phyloP scores from a whole-genome alignment of 2,113 vertebrate genomes.

The Thalassarche chlororhynchos region DNA sequence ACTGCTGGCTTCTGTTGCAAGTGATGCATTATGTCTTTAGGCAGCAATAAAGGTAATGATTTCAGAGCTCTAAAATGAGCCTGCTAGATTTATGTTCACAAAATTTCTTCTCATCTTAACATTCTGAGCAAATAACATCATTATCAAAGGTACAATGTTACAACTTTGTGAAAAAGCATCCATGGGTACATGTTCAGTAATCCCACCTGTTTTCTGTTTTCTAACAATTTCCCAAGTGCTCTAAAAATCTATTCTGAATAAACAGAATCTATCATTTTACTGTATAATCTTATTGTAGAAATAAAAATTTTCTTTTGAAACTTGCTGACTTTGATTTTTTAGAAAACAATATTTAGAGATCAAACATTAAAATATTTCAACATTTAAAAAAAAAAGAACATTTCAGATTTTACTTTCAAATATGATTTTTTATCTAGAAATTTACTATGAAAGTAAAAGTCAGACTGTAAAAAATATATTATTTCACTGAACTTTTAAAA shows the following conservation, averaged over 20 bases:
- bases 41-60: conserved; percentile 62
- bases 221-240: neutral
- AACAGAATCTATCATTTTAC: neutral
- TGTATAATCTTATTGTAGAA: neutral
- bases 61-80: conserved; percentile 53
- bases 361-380: neutral
- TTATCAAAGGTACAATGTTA: neutral
- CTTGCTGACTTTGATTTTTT: neutral
- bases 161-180: neutral
- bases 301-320: neutral
- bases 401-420: neutral
- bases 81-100: conserved; percentile 36
- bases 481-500: neutral
- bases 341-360: neutral
- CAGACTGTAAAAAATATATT: neutral
- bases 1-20: conserved; percentile 7
- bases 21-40: conserved; percentile 45
- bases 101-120: conserved; percentile 21
- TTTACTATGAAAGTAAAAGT: neutral
- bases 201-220: neutral
- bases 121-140: neutral
- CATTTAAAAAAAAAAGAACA: neutral
- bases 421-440: neutral
- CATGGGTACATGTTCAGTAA: neutral
- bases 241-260: neutral